Evolutionary conservation across 2,797 vertebrate species (phyloP).

Genomic region (Microtus obscurus): DNA sequence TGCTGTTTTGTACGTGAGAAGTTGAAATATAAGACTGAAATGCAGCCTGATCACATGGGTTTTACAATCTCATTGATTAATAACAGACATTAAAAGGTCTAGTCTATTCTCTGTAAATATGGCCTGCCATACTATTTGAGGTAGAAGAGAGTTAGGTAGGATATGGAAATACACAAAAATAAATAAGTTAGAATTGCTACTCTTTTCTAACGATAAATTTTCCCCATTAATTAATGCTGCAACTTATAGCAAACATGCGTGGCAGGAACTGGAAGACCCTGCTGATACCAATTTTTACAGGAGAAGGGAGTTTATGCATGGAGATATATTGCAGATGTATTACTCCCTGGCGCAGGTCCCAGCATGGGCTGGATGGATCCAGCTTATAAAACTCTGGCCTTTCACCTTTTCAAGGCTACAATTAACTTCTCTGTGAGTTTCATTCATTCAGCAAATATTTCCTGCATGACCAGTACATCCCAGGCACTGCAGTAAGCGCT

Average conservation of each 20-base stretch:
- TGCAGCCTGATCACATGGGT: not conserved
- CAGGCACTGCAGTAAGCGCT: not conserved
- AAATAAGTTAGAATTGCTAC: conserved; percentile 84
- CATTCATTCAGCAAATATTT: conserved; percentile 78
- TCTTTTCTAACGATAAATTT: conserved; percentile 84
- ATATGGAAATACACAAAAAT: conserved; percentile 81
- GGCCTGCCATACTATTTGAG: conserved; percentile 69
- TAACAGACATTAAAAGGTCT: conserved; percentile 45
- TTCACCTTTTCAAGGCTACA: conserved; percentile 74
- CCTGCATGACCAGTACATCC: conserved; percentile 19
- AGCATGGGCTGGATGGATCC: conserved; percentile 72
- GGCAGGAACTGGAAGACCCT: conserved; percentile 84
- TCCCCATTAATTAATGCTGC: conserved; percentile 88
- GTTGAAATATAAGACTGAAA: conserved; percentile 7
- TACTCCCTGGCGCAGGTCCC: conserved; percentile 77
- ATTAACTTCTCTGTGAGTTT: conserved; percentile 77
- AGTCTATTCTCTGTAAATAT: conserved; percentile 73
- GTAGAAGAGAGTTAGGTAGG: conserved; percentile 61
- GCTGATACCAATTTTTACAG: conserved; percentile 86
- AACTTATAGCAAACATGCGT: conserved; percentile 86
- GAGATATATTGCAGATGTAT: conserved; percentile 80
- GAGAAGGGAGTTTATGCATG: conserved; percentile 80
- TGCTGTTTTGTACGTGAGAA: not conserved
- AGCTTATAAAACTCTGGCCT: conserved; percentile 76
- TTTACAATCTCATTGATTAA: conserved; percentile 36